Conservation (phyloP, 2,797 vertebrate genomes). For the Siniperca obscura region DNA sequence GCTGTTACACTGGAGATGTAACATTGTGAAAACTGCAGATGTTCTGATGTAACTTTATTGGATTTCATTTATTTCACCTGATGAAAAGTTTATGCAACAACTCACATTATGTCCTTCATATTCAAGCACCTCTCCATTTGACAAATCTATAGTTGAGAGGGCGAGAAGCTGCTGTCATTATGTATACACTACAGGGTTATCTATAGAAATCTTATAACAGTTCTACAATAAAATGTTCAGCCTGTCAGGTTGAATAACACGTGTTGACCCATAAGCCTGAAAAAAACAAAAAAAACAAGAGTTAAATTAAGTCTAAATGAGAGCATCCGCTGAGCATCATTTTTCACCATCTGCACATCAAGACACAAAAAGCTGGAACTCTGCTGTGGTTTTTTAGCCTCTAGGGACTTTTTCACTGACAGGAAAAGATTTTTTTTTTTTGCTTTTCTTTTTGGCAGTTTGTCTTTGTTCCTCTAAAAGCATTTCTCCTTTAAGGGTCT, state of each 20-base stretch:
- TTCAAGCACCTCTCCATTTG: background rate
- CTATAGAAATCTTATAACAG: background rate
- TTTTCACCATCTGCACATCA: slow-evolving; percentile 52
- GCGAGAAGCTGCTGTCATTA: background rate
- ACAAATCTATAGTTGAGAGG: background rate
- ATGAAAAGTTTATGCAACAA: background rate
- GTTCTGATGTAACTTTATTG: slow-evolving; percentile 1
- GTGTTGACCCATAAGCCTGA: slow-evolving; percentile 33
- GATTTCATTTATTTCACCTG: no score
- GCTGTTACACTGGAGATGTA: background rate
- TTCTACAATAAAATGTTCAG: background rate
- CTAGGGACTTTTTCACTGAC: slow-evolving; percentile 17
- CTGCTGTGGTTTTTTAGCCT: slow-evolving; percentile 12
- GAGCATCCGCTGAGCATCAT: slow-evolving; percentile 31
- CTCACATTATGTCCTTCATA: background rate
- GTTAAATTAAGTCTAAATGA: slow-evolving; percentile 21
- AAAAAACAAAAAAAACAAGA: background rate
- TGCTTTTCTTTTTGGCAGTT: background rate
- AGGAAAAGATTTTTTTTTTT: slow-evolving; percentile 1
- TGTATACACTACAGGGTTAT: background rate
- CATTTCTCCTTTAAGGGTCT: slow-evolving; percentile 61
- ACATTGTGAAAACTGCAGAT: background rate
- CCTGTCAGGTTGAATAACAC: slow-evolving; percentile 26
- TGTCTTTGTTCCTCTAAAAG: slow-evolving; percentile 42
- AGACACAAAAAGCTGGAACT: slow-evolving; percentile 23